Conservation (phyloP, 2,113 vertebrate species). For the Noctilio leporinus region DNA sequence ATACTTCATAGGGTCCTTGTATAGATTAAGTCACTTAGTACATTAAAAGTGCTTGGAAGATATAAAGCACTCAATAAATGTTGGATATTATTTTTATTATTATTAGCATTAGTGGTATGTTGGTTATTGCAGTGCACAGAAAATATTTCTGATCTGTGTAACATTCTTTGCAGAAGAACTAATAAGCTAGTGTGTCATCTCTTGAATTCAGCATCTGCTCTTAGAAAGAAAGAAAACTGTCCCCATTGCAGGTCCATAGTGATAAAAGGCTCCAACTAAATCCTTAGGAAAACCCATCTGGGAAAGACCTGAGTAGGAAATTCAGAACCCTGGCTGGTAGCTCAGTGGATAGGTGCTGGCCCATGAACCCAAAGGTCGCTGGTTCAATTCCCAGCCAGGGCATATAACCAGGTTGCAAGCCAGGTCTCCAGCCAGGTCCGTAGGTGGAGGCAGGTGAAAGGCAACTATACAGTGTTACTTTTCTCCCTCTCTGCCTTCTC, state of each 20-base stretch:
- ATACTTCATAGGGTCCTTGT: neutral
- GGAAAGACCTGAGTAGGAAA: neutral
- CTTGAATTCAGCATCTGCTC: neutral
- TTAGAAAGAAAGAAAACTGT: neutral
- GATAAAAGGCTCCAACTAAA: neutral
- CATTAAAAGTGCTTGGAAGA: neutral
- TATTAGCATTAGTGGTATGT: neutral
- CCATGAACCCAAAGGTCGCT: no score
- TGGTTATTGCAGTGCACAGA: neutral
- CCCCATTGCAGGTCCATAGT: neutral
- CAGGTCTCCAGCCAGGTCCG: no score
- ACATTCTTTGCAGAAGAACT: neutral
- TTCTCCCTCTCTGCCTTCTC: no score
- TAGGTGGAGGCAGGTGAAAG: no score
- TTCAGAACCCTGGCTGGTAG: no score
- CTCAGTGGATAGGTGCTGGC: no score
- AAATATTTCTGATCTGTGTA: neutral
- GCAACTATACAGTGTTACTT: no score
- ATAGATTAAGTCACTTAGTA: neutral
- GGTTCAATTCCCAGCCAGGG: no score
- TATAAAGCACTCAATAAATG: neutral
- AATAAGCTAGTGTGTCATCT: neutral
- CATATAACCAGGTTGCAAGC: no score
- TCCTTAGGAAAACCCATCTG: neutral
- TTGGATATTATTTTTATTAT: neutral